Conservation (phyloP, 2,888 invertebrate species). For the Pseudanteris insignis region DNA sequence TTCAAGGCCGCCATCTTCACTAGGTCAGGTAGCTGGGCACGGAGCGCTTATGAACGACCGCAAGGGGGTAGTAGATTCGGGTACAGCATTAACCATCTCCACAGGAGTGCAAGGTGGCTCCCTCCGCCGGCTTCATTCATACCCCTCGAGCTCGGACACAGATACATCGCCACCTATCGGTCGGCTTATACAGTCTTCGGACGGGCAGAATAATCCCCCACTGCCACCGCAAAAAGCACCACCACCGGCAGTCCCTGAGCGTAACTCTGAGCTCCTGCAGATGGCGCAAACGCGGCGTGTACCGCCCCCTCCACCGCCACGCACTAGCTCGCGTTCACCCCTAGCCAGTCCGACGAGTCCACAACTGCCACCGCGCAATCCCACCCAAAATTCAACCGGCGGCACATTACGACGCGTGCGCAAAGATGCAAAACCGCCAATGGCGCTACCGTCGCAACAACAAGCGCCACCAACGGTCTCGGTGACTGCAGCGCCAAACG, state of each 20-base stretch:
- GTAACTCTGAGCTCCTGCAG: slow-evolving; percentile 80
- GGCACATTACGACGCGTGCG: slow-evolving; percentile 42
- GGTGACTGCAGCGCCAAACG: slow-evolving; percentile 33
- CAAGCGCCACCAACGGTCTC: slow-evolving; percentile 24
- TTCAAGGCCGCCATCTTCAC: slow-evolving; percentile 72
- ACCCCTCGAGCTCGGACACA: slow-evolving; percentile 86
- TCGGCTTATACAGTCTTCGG: slow-evolving; percentile 68
- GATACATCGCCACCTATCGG: slow-evolving; percentile 81
- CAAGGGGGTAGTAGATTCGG: slow-evolving; percentile 70
- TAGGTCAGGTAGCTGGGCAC: slow-evolving; percentile 52
- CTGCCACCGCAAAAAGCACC: slow-evolving; percentile 72
- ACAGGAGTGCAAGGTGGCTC: slow-evolving; percentile 65
- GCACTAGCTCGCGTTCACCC: slow-evolving; percentile 83
- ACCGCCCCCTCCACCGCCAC: slow-evolving; percentile 92
- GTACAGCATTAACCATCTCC: slow-evolving; percentile 63
- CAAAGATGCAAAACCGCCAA: slow-evolving; percentile 55
- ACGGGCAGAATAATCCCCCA: slow-evolving; percentile 52
- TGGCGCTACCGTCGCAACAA: slow-evolving; percentile 52
- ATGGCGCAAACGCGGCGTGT: slow-evolving; percentile 78
- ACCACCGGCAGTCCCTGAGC: slow-evolving; percentile 85
- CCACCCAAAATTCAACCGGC: slow-evolving; percentile 54
- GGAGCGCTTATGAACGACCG: slow-evolving; percentile 69
- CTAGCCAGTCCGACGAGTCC: slow-evolving; percentile 85
- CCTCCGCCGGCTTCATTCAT: slow-evolving; percentile 81
- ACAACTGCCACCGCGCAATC: slow-evolving; percentile 72